Evolutionary conservation across 2,797 vertebrate species (phyloP).

Genomic region (Novumbra hubbsi): DNA sequence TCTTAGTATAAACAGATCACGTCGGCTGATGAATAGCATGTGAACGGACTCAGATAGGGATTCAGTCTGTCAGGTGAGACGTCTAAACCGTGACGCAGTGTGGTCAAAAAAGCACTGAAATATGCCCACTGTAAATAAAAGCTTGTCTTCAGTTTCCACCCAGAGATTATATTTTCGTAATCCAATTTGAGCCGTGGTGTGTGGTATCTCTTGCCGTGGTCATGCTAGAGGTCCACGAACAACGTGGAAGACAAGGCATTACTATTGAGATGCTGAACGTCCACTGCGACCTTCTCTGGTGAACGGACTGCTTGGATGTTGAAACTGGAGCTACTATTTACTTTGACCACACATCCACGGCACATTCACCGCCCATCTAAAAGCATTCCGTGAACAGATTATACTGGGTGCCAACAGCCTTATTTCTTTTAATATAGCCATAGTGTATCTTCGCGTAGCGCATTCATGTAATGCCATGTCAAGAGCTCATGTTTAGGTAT

Average conservation of each 20-base stretch:
- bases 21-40: slow-evolving; percentile 57
- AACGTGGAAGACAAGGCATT: slow-evolving; percentile 10
- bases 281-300: too few relatives aligned
- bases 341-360: too few relatives aligned
- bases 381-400: too few relatives aligned
- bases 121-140: slow-evolving; percentile 55
- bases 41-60: slow-evolving; percentile 64
- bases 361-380: too few relatives aligned
- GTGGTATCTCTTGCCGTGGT: slow-evolving; percentile 26
- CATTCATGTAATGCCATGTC: too few relatives aligned
- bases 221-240: neutral
- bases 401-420: too few relatives aligned
- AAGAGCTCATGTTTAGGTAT: too few relatives aligned
- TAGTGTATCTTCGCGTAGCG: too few relatives aligned
- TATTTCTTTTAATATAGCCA: too few relatives aligned
- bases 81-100: slow-evolving; percentile 50
- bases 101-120: slow-evolving; percentile 47
- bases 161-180: slow-evolving; percentile 49
- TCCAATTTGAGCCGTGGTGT: slow-evolving; percentile 36
- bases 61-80: slow-evolving; percentile 51
- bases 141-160: slow-evolving; percentile 45
- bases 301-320: neutral
- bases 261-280: neutral
- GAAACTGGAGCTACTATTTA: neutral
- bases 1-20: slow-evolving; percentile 70